A percentile compares a stretch with the other conserved stretches of the same genome.
Evolutionary conservation across 2,113 vertebrate genomes (phyloP).

Genomic region (Clarias batrachus): DNA sequence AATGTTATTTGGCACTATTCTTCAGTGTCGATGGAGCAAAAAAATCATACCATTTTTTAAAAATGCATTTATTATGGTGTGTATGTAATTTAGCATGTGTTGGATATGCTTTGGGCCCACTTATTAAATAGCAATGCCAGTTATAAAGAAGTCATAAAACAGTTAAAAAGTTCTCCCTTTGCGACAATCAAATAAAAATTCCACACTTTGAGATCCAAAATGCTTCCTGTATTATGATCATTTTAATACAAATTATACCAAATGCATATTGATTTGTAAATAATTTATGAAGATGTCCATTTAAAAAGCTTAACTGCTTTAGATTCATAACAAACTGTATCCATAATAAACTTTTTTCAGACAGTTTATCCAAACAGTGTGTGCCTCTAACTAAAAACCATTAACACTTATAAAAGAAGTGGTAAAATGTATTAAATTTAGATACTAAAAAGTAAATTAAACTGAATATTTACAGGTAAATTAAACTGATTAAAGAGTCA

Average conservation of each 20-base stretch:
- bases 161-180: constrained; percentile 38
- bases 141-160: constrained; percentile 45
- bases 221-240: not conserved
- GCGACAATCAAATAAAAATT: constrained; percentile 32
- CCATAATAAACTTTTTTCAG: not conserved
- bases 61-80: constrained; percentile 37
- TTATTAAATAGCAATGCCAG: not conserved
- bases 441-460: not conserved
- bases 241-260: not conserved
- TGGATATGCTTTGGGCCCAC: constrained; percentile 26
- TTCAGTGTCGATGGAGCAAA: not conserved
- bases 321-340: not conserved
- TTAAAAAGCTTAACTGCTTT: not conserved
- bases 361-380: not conserved
- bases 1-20: not conserved
- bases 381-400: not conserved
- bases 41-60: not conserved
- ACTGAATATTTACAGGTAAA: too few species aligned
- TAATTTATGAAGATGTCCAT: not conserved
- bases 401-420: not conserved
- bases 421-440: not conserved
- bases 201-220: not conserved
- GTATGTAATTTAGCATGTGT: constrained; percentile 30
- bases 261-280: not conserved
- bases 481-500: not conserved